These are phyloP conservation scores for Ectemnius cavifrons DNA, from an alignment of 2,888 invertebrate species.

Conservation along the genomic window DNA sequence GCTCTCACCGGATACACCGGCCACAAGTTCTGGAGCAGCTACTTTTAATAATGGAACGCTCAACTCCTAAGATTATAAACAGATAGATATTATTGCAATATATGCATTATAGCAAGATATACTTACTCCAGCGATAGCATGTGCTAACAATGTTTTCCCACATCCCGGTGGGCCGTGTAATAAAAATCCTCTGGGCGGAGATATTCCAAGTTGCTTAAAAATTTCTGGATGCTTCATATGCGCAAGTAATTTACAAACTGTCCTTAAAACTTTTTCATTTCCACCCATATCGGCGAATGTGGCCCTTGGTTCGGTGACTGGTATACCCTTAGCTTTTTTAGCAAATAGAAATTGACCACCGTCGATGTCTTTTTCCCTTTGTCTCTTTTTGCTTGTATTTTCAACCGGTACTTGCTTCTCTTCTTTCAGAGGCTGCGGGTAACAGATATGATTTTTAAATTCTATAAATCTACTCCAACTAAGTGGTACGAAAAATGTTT, in stretches of 20 bases:
- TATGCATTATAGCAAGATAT: background rate
- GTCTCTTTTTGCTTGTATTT: conserved; percentile 71
- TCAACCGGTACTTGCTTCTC: conserved; percentile 32
- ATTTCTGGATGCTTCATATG: conserved; percentile 95
- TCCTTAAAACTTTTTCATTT: conserved; percentile 85
- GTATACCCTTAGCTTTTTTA: conserved; percentile 49
- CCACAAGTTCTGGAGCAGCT: conserved; percentile 94
- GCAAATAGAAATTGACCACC: conserved; percentile 73
- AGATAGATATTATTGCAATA: conserved; percentile 13
- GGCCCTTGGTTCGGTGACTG: conserved; percentile 77
- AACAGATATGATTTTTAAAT: conserved; percentile 5
- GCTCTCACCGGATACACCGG: conserved; percentile 97
- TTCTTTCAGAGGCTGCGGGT: conserved; percentile 36
- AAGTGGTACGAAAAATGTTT: conserved; percentile 1
- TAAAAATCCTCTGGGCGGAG: conserved; percentile 93
- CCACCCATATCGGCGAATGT: conserved; percentile 91
- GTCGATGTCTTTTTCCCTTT: conserved; percentile 77
- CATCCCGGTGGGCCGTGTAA: conserved; percentile 98
- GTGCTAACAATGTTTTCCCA: conserved; percentile 91
- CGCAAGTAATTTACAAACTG: conserved; percentile 87
- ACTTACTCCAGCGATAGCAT: conserved; percentile 89
- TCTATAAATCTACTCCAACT: background rate
- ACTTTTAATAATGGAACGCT: conserved; percentile 91
- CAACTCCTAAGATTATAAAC: conserved; percentile 82
- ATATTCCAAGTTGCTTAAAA: conserved; percentile 90